phyloP scores from a whole-genome alignment of 2,113 vertebrate genomes.

The Salvelinus alpinus region DNA sequence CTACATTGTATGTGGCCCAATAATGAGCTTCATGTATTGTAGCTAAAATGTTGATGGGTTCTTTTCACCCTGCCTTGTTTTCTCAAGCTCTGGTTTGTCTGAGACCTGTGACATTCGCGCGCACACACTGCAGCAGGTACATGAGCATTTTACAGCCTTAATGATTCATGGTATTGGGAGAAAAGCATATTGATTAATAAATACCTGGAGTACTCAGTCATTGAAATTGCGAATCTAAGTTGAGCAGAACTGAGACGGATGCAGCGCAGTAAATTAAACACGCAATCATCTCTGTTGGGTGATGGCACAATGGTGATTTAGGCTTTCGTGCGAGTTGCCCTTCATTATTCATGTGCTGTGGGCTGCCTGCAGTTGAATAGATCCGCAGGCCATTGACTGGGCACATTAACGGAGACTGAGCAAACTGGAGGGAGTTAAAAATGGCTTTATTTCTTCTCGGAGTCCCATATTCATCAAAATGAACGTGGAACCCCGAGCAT shows the following conservation, averaged over 20 bases:
- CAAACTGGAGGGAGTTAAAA: conserved; percentile 61
- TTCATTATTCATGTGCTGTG: conserved; percentile 73
- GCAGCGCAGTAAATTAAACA: conserved; percentile 76
- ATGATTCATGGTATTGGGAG: conserved; percentile 58
- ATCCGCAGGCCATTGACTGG: conserved; percentile 76
- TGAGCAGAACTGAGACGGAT: conserved; percentile 77
- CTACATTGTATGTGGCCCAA: conserved; percentile 38
- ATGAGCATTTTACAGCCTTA: conserved; percentile 34
- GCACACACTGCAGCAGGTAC: conserved; percentile 30
- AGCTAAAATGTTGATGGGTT: conserved; percentile 55
- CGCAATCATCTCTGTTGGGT: conserved; percentile 72
- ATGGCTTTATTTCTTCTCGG: conserved; percentile 70
- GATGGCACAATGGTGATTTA: conserved; percentile 76
- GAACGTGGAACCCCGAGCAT: conserved; percentile 65
- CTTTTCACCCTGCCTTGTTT: conserved; percentile 53
- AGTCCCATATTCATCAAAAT: conserved; percentile 74
- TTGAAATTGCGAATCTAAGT: conserved; percentile 70
- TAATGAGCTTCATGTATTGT: conserved; percentile 42
- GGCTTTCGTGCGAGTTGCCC: conserved; percentile 69
- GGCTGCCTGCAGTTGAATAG: conserved; percentile 72
- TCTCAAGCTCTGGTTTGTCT: conserved; percentile 42
- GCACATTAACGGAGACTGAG: conserved; percentile 58
- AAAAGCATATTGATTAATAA: conserved; percentile 67
- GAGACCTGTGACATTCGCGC: neutral
- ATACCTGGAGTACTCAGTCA: conserved; percentile 55